Evolutionary conservation across 2,888 invertebrate genomes (phyloP).

Genomic region (Drosophila formosana): DNA sequence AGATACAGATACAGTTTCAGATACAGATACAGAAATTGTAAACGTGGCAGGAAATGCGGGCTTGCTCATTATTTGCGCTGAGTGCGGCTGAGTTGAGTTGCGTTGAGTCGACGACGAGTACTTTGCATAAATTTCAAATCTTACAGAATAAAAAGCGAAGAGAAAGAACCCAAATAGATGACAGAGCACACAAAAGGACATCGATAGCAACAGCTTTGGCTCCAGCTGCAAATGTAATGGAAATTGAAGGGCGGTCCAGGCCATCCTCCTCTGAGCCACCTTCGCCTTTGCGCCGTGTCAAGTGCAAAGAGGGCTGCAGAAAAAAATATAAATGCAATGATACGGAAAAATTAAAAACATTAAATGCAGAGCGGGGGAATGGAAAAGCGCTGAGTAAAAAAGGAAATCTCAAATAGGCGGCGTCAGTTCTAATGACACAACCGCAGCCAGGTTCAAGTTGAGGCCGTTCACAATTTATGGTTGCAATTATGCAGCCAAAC

Average conservation of each 20-base stretch:
- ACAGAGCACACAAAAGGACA: constrained; percentile 81
- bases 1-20: constrained; percentile 48
- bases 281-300: constrained; percentile 67
- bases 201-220: constrained; percentile 73
- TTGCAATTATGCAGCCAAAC: constrained; percentile 80
- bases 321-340: constrained; percentile 78
- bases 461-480: constrained; percentile 65
- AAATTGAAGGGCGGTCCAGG: constrained; percentile 74
- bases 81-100: constrained; percentile 70
- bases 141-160: constrained; percentile 48
- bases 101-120: constrained; percentile 64
- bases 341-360: constrained; percentile 82
- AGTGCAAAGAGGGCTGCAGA: constrained; percentile 58
- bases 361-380: constrained; percentile 39
- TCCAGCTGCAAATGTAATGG: constrained; percentile 74
- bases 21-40: constrained; percentile 53
- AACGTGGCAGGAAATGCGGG: constrained; percentile 81
- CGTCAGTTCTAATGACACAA: constrained; percentile 65
- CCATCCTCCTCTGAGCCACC: constrained; percentile 49
- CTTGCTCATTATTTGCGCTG: constrained; percentile 80
- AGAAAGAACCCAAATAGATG: constrained; percentile 64
- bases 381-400: background rate
- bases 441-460: constrained; percentile 74
- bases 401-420: constrained; percentile 61
- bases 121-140: constrained; percentile 80